Conservation (phyloP, 2,888 invertebrate species). For the Apamea sordens region DNA sequence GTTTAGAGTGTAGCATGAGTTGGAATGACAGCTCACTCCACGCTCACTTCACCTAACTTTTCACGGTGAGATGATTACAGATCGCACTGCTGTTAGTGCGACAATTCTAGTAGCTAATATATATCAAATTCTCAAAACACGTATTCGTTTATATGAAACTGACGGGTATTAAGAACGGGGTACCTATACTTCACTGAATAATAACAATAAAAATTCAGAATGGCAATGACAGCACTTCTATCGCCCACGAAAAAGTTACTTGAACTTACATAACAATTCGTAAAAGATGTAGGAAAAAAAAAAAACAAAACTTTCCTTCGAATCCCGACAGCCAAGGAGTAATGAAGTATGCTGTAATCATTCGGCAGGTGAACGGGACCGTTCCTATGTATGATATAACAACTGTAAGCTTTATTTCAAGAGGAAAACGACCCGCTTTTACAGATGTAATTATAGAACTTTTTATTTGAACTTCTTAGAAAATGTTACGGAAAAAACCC, state of each 20-base stretch:
- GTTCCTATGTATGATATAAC: constrained; percentile 36
- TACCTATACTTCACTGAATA: neutral
- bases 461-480: constrained; percentile 5
- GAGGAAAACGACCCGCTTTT: neutral
- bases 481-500: constrained; percentile 25
- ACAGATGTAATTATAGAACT: constrained; percentile 16
- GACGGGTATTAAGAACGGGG: neutral
- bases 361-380: neutral
- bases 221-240: constrained; percentile 2
- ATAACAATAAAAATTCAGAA: neutral
- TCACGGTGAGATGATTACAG: too few species aligned
- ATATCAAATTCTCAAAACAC: too few species aligned
- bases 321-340: neutral
- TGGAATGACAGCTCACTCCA: too few species aligned
- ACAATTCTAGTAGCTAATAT: too few species aligned
- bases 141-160: neutral
- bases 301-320: neutral
- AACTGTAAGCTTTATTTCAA: neutral
- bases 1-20: too few species aligned
- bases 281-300: neutral
- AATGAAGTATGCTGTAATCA: constrained; percentile 27
- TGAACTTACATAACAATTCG: neutral
- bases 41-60: too few species aligned
- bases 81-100: too few species aligned
- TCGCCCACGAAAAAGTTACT: constrained; percentile 9